Percentiles rank a stretch among this genome's conserved stretches.
phyloP scores from a whole-genome alignment of 2,797 vertebrate genomes.

The Dendrocincla fuliginosa region DNA sequence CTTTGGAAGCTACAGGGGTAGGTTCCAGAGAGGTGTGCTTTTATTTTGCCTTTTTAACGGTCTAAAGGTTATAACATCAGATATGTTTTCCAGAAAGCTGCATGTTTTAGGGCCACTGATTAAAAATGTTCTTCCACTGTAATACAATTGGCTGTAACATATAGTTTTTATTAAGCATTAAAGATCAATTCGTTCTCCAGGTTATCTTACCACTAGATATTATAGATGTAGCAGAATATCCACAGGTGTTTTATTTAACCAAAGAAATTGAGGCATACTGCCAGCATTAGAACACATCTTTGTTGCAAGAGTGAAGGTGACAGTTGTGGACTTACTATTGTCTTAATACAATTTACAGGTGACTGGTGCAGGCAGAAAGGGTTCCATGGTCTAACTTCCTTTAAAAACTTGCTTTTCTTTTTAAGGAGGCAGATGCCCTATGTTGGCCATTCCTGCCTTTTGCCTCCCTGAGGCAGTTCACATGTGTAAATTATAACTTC shows the following conservation, averaged over 20 bases:
- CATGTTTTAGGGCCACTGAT: slow-evolving; percentile 31
- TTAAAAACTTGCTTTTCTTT: slow-evolving; percentile 8
- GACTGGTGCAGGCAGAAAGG: not conserved
- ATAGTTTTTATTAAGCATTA: slow-evolving; percentile 4
- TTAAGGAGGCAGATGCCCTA: not conserved
- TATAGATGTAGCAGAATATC: not conserved
- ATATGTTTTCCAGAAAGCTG: slow-evolving; percentile 19
- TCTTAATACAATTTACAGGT: not conserved
- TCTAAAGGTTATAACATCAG: not conserved
- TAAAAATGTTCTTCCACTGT: slow-evolving; percentile 35
- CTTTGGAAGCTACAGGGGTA: not conserved
- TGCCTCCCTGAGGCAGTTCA: not conserved
- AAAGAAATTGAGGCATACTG: not conserved
- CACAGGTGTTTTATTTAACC: not conserved
- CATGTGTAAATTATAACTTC: not conserved
- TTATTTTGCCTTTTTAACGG: not conserved
- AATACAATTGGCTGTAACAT: slow-evolving; percentile 4
- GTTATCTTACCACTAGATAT: not conserved
- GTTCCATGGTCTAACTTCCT: not conserved
- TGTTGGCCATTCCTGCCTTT: not conserved
- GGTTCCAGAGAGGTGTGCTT: not conserved
- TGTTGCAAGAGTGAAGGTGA: not conserved
- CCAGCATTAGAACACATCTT: not conserved
- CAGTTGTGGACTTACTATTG: rapidly evolving
- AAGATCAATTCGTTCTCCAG: not conserved